Evolutionary conservation across 2,888 invertebrate genomes (phyloP), one percentile per base, ranked within the genome.

Genomic region (Drosophila kuntzei): DNA sequence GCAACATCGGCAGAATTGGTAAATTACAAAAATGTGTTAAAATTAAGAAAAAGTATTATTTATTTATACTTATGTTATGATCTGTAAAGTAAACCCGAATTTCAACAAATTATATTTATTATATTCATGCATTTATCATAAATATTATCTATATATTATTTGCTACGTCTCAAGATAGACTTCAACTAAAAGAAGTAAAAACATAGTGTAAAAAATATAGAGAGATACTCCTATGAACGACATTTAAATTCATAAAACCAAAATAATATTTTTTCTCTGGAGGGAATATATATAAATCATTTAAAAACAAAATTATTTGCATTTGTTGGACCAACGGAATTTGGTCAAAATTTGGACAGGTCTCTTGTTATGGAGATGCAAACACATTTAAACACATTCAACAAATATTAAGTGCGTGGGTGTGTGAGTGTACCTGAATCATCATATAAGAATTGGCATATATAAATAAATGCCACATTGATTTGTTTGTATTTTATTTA

Each of bases 401-500:
- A n/a, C 2, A 14, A 58, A 44, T 22, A 43, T 34, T 43, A 49
- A 59, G 20, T 50, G 54, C 16, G 34, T 44, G 54, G 36, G 32
- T 16, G 34, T 47, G 46, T 22, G 25, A 44, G 43, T n/a, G 49
- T 43, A 58, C 53, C 47, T 51, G 59, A 62, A 65, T 59, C 46
- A 50, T 50, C 46, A 46, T 41, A 46, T 55, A 55, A 41, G 54
- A 27, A 49, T 49, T 55, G 61, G 49, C 39, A 62, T 62, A 41
- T 50, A 62, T 79, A 77, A 79, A 89, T 81, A 81, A 85, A 89
- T 71, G 72, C 62, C 76, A 69, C 67, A 89, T 88, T 82, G 88
- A 84, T 89, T 83, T 83, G 89, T 87, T 89, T 87, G 89, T 81
- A 89, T 81, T 85, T 84, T 89, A 84, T 84, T 84, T 89, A 89